Evolutionary conservation across 2,888 invertebrate genomes (phyloP).

Genomic region (Dryobotodes eremita): DNA sequence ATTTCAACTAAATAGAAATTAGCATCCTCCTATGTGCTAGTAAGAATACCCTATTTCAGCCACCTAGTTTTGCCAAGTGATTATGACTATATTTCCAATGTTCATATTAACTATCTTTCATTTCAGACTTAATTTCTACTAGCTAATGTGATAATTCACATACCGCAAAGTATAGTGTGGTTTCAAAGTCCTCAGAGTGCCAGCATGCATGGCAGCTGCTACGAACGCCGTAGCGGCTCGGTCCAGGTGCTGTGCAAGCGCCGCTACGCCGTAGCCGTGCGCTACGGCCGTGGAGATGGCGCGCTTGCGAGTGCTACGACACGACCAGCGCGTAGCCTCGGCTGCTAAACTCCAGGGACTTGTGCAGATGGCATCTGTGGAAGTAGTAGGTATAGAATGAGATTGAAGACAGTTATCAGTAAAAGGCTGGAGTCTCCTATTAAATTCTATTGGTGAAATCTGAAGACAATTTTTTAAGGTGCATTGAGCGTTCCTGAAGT

Average conservation of each 20-base stretch:
- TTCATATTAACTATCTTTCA: too few relatives aligned
- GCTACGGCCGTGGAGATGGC: constrained; percentile 94
- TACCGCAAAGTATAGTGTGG: constrained; percentile 94
- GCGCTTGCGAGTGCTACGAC: constrained; percentile 93
- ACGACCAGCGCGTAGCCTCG: constrained; percentile 92
- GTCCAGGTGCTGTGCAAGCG: constrained; percentile 96
- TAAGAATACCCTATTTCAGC: too few relatives aligned
- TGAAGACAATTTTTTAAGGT: background rate
- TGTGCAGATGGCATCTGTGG: constrained; percentile 42
- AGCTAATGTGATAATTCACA: constrained; percentile 56
- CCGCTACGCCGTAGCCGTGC: constrained; percentile 96
- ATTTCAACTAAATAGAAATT: too few relatives aligned
- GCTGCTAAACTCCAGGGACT: constrained; percentile 69
- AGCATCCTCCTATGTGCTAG: too few relatives aligned
- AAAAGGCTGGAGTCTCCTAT: background rate
- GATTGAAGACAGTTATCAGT: background rate
- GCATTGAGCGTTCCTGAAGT: too few relatives aligned
- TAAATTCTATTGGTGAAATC: background rate
- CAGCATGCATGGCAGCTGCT: constrained; percentile 95
- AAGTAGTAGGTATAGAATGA: background rate
- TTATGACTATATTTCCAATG: background rate
- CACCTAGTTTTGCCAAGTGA: background rate
- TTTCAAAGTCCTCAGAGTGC: constrained; percentile 94
- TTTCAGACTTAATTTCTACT: background rate
- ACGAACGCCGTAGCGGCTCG: constrained; percentile 96